Percentiles rank a stretch among this genome's conserved stretches.
These are phyloP conservation scores for Onthophagus taurus DNA, from an alignment of 1,140 invertebrate species.

Conservation along the genomic window DNA sequence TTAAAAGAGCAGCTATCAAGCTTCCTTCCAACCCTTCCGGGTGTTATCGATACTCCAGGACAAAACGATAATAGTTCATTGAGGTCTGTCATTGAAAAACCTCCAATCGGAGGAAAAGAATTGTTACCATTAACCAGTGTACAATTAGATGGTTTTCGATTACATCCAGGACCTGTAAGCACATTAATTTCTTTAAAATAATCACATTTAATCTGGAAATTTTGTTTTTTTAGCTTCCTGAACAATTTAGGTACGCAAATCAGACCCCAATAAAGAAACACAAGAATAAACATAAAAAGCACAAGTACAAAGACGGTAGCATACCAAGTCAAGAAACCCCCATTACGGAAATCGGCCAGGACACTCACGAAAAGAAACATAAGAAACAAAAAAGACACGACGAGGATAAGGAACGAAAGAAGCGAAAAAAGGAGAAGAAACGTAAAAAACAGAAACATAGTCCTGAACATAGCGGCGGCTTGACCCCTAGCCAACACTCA, in stretches of 20 bases:
- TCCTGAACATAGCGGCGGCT: slow-evolving; percentile 67
- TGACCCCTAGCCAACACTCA: slow-evolving; percentile 64
- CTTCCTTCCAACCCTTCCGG: slow-evolving; percentile 89
- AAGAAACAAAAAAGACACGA: slow-evolving; percentile 92
- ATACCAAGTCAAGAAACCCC: slow-evolving; percentile 60
- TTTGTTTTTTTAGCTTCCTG: slow-evolving; percentile 63
- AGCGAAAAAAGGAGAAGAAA: slow-evolving; percentile 92
- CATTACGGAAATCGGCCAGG: slow-evolving; percentile 56
- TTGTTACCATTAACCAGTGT: slow-evolving; percentile 76
- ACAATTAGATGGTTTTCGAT: slow-evolving; percentile 85
- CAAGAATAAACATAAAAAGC: slow-evolving; percentile 91
- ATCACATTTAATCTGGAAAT: not conserved
- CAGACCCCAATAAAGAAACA: slow-evolving; percentile 86
- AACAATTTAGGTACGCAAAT: slow-evolving; percentile 90
- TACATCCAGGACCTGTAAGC: slow-evolving; percentile 90
- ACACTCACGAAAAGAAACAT: slow-evolving; percentile 89
- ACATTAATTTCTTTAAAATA: slow-evolving; percentile 10
- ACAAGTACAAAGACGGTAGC: slow-evolving; percentile 81
- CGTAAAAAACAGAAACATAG: slow-evolving; percentile 90
- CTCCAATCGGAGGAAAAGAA: slow-evolving; percentile 93
- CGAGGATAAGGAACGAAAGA: slow-evolving; percentile 89
- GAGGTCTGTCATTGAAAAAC: slow-evolving; percentile 92
- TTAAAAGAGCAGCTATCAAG: slow-evolving; percentile 91
- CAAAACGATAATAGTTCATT: slow-evolving; percentile 73
- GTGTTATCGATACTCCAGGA: slow-evolving; percentile 87